Evolutionary conservation across 1,140 invertebrate genomes (phyloP), one percentile per base, ranked within the genome.

Genomic region (Oryzaephilus surinamensis): DNA sequence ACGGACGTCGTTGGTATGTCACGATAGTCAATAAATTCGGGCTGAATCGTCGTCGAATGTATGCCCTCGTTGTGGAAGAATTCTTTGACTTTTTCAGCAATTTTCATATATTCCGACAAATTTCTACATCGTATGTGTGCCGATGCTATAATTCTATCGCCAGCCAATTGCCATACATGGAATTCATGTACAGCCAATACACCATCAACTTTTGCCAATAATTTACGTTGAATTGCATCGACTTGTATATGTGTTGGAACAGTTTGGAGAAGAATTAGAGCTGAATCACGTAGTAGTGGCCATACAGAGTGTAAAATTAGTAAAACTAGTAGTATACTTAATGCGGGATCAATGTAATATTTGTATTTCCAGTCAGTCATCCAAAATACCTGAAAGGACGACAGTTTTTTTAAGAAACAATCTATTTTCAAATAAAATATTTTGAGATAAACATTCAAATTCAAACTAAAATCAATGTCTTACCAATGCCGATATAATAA

Each of bases 21-120:
- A 12, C 41, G 45, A 36, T 84, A 68, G 58, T 88, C 82, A 23
- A 89, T 77, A 58, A 95, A 93, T 72, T 95, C 90, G 0, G 90
- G 90, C 57, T 95, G 89, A 61, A 95, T 93, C 1, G 90, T 94
- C 2, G 88, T 92, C 3, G 86, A 91, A 60, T 85, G 81, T 50
- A 91, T 90, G 12, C 86, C 85, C 64, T 94, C 88, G 60, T 91
- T 90, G 55, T 91, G 86, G 61, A 94, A 93, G 69, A 93, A 93
- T 62, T 93, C 86, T 63, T 95, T 94, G 0, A 94, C 87, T 64
- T 90, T 87, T 62, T 92, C 88, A 1, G 88, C 88, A 46, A 92
- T 88, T 62, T 86, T 84, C 81, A 90, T 88, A 52, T 91, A 91
- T 55, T 90, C 85, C 0, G 81, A 83, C 32, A 91, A 62, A 64